Conservation (phyloP, 2,888 invertebrate genomes). For the Tenthredo notha region DNA sequence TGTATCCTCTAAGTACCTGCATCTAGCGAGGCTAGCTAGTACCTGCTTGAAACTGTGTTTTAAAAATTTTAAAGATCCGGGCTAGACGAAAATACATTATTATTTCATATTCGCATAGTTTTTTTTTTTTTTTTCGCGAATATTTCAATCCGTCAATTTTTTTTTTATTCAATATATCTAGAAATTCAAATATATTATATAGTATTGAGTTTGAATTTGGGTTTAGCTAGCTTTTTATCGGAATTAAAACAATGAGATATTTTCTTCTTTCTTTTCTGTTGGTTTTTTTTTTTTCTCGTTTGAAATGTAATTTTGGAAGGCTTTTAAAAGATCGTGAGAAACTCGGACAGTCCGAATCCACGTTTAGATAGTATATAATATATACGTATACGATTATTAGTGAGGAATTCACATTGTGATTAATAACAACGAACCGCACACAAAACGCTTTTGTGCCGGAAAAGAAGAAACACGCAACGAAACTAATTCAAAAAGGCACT, state of each 20-base stretch:
- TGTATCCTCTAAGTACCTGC: not conserved
- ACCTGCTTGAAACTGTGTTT: no score
- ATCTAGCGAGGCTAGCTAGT: no score
- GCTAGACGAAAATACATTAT: no score
- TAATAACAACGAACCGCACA: not conserved
- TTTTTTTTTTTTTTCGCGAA: no score
- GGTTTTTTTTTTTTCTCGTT: not conserved
- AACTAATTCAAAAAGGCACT: not conserved
- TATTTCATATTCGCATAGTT: no score
- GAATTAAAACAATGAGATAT: not conserved
- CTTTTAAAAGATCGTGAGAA: slow-evolving; percentile 14
- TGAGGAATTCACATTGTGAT: slow-evolving; percentile 10
- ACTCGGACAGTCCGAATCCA: not conserved
- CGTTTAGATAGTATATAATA: not conserved
- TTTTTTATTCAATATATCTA: no score
- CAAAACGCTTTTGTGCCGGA: not conserved
- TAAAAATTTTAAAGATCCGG: no score
- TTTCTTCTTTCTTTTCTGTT: not conserved
- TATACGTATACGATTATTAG: not conserved
- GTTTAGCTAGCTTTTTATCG: no score
- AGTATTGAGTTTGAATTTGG: no score
- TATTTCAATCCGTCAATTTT: no score
- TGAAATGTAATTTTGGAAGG: not conserved
- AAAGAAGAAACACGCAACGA: not conserved
- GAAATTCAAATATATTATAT: no score